phyloP scores from a whole-genome alignment of 2,113 vertebrate species.

The Pao palembangensis region DNA sequence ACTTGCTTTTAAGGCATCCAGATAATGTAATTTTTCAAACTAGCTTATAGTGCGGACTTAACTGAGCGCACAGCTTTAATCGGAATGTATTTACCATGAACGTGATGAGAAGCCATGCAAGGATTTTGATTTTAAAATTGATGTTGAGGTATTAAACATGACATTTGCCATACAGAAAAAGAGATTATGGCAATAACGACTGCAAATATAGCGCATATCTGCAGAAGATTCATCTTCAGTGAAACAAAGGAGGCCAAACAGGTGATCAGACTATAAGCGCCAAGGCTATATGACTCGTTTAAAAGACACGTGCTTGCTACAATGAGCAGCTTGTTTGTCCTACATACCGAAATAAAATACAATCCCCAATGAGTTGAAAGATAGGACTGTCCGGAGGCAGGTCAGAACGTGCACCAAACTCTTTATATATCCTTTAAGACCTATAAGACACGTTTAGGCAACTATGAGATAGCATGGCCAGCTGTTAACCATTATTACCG shows the following conservation, averaged over 20 bases:
- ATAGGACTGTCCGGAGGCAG: slow-evolving; percentile 35
- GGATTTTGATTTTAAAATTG: slow-evolving; percentile 1
- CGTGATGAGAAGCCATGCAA: neutral
- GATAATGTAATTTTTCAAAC: neutral
- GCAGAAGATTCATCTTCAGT: slow-evolving; percentile 8
- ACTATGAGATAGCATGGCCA: slow-evolving; percentile 55
- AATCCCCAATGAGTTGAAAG: slow-evolving; percentile 22
- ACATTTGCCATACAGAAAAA: slow-evolving; percentile 8
- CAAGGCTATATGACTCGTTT: slow-evolving; percentile 28
- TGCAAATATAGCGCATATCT: slow-evolving; percentile 25
- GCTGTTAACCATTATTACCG: slow-evolving; percentile 73
- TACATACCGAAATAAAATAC: slow-evolving; percentile 9
- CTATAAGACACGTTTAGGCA: slow-evolving; percentile 28
- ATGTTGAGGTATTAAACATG: slow-evolving; percentile 9
- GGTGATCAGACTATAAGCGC: slow-evolving; percentile 24
- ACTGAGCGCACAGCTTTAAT: neutral
- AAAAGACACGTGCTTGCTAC: slow-evolving; percentile 5
- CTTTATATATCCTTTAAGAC: slow-evolving; percentile 60
- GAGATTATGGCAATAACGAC: slow-evolving; percentile 22
- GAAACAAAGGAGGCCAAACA: slow-evolving; percentile 41
- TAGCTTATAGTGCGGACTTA: neutral
- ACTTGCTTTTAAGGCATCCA: slow-evolving; percentile 6
- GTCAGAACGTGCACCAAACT: slow-evolving; percentile 40
- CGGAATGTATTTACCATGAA: neutral
- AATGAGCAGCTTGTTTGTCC: slow-evolving; percentile 8